Conservation (phyloP, 2,797 vertebrate genomes). For the Chrosomus eos region DNA sequence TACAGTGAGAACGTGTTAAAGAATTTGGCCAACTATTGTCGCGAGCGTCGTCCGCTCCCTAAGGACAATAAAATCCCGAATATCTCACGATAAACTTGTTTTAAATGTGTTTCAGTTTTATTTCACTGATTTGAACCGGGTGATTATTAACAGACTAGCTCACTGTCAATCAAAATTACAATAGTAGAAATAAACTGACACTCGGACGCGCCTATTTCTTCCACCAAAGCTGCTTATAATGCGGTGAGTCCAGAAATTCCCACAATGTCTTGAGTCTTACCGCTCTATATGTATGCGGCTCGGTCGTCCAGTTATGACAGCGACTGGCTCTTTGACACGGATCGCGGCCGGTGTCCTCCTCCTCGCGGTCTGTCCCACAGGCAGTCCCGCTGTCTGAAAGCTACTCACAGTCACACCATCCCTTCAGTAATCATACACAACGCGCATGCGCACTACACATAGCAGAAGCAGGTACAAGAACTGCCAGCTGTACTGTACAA, state of each 20-base stretch:
- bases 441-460: conserved; percentile 45
- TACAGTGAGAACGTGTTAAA: not conserved
- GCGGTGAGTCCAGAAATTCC: not conserved
- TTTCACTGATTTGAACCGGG: not conserved
- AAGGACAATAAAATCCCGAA: conserved; percentile 34
- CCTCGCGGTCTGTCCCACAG: conserved; percentile 18
- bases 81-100: not conserved
- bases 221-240: not conserved
- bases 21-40: conserved; percentile 63
- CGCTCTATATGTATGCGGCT: conserved; percentile 8
- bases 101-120: not conserved
- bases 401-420: conserved; percentile 3
- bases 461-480: not conserved
- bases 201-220: conserved; percentile 2
- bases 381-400: not conserved
- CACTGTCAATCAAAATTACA: not conserved
- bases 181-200: conserved; percentile 1
- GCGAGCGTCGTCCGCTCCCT: conserved; percentile 73
- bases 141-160: not conserved
- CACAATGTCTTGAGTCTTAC: conserved; percentile 7
- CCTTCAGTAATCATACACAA: not conserved
- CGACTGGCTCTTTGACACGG: conserved; percentile 14
- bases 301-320: conserved; percentile 13
- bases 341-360: conserved; percentile 11
- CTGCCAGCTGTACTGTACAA: not conserved